Evolutionary conservation across 1,140 invertebrate genomes (phyloP).

Genomic region (Gonioctena quinquepunctata): DNA sequence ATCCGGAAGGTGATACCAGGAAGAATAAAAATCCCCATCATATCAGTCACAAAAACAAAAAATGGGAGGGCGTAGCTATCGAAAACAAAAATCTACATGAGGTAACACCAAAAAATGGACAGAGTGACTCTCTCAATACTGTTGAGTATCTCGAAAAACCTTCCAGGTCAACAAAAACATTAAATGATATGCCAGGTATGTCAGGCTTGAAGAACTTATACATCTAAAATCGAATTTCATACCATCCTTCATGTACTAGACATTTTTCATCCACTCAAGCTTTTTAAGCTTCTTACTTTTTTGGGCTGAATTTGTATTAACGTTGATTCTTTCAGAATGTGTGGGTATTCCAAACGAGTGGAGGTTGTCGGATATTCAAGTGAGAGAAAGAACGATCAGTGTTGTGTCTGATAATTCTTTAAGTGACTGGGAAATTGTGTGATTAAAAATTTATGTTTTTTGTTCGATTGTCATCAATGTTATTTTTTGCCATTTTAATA

Average conservation of each 20-base stretch:
- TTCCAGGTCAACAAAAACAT: not conserved
- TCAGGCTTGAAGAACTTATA: slow-evolving; percentile 5
- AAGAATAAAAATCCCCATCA: too few relatives aligned
- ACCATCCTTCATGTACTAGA: not conserved
- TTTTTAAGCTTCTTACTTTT: not conserved
- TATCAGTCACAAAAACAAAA: too few relatives aligned
- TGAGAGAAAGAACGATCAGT: slow-evolving; percentile 26
- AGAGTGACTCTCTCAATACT: not conserved
- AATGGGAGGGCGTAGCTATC: too few relatives aligned
- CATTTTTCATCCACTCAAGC: not conserved
- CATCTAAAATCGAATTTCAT: slow-evolving; percentile 1
- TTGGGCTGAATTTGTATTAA: not conserved
- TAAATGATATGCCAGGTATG: slow-evolving; percentile 7
- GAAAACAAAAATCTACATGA: not conserved
- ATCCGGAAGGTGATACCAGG: too few relatives aligned
- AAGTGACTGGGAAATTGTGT: slow-evolving; percentile 46
- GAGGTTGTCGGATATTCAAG: slow-evolving; percentile 38
- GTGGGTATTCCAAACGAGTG: slow-evolving; percentile 44
- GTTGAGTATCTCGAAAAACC: not conserved
- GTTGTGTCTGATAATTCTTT: slow-evolving; percentile 38
- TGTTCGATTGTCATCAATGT: not conserved
- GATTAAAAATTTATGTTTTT: not conserved
- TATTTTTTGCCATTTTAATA: not conserved
- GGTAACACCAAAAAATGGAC: not conserved
- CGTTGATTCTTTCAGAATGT: slow-evolving; percentile 32